Percentiles rank a stretch among this genome's conserved stretches.
These are phyloP conservation scores for Montipora sp. DNA, from an alignment of 64 coral and sea anemone species.

Conservation along the genomic window DNA sequence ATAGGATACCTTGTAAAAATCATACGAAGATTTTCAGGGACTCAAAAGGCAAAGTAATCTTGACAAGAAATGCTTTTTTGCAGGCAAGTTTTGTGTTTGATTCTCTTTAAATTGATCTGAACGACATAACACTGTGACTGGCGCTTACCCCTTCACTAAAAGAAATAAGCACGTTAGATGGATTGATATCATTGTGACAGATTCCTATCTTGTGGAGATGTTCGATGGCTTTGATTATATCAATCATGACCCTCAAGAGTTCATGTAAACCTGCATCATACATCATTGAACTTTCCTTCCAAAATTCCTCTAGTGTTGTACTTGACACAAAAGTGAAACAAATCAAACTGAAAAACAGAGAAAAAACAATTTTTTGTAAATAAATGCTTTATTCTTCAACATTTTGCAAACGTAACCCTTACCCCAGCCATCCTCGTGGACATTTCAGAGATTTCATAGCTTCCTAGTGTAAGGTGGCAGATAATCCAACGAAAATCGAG, in stretches of 20 bases:
- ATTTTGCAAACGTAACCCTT: too few species aligned
- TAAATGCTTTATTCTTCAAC: too few species aligned
- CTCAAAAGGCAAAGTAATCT: too few species aligned
- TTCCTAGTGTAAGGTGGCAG: too few species aligned
- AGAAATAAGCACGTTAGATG: slow-evolving; percentile 70
- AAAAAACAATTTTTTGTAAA: too few species aligned
- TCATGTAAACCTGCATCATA: not conserved
- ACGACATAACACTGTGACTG: not conserved
- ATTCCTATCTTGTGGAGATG: slow-evolving; percentile 70
- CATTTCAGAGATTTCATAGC: too few species aligned
- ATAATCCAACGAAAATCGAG: too few species aligned
- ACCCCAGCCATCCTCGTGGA: too few species aligned
- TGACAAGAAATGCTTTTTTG: too few species aligned
- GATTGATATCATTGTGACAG: slow-evolving; percentile 66
- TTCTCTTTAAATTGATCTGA: not conserved
- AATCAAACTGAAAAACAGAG: slow-evolving; percentile 34
- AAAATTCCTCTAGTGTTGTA: slow-evolving; percentile 61
- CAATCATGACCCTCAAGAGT: slow-evolving; percentile 40
- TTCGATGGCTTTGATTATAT: slow-evolving; percentile 76
- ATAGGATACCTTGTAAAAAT: too few species aligned
- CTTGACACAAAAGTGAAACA: slow-evolving; percentile 76
- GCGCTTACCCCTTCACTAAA: slow-evolving; percentile 55
- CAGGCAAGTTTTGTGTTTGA: not conserved
- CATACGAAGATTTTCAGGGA: too few species aligned
- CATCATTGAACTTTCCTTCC: slow-evolving; percentile 14